These are phyloP conservation scores for Butastur rufipennis DNA, from an alignment of 2,113 vertebrate species.

Conservation along the genomic window DNA sequence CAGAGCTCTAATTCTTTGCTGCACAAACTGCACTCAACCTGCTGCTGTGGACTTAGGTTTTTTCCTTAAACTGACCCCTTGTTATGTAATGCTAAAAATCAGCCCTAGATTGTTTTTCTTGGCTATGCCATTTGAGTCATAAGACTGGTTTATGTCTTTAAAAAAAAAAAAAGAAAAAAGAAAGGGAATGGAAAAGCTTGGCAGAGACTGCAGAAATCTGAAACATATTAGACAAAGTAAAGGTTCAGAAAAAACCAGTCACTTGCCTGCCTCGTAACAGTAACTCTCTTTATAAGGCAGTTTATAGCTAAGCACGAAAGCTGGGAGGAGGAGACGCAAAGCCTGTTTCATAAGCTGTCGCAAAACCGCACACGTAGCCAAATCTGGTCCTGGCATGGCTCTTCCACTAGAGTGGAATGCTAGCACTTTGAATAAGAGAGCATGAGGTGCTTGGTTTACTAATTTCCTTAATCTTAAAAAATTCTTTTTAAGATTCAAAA, in stretches of 20 bases:
- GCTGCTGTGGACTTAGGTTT: conserved; percentile 17
- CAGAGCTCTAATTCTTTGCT: not conserved
- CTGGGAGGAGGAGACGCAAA: not conserved
- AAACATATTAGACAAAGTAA: conserved; percentile 66
- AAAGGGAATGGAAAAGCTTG: conserved; percentile 46
- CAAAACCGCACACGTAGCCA: not conserved
- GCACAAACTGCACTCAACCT: conserved; percentile 42
- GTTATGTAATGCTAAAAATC: conserved; percentile 76
- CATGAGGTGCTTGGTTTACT: not conserved
- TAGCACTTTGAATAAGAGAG: not conserved
- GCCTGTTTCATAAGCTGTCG: conserved; percentile 33
- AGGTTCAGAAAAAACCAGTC: conserved; percentile 45
- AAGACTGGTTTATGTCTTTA: conserved; percentile 73
- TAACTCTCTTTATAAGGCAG: conserved; percentile 50
- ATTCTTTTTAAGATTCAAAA: not conserved
- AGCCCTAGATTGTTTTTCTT: conserved; percentile 67
- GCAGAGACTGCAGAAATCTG: conserved; percentile 53
- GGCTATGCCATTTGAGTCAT: conserved; percentile 71
- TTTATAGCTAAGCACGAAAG: conserved; percentile 33
- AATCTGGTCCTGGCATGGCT: not conserved
- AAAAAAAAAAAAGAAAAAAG: not conserved
- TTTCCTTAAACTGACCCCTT: conserved; percentile 44
- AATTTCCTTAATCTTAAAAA: not conserved
- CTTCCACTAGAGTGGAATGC: conserved; percentile 9
- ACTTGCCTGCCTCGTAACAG: conserved; percentile 39